Base-by-base conservation (phyloP, 2,113 vertebrate species). In the Silurus glanis region DNA sequence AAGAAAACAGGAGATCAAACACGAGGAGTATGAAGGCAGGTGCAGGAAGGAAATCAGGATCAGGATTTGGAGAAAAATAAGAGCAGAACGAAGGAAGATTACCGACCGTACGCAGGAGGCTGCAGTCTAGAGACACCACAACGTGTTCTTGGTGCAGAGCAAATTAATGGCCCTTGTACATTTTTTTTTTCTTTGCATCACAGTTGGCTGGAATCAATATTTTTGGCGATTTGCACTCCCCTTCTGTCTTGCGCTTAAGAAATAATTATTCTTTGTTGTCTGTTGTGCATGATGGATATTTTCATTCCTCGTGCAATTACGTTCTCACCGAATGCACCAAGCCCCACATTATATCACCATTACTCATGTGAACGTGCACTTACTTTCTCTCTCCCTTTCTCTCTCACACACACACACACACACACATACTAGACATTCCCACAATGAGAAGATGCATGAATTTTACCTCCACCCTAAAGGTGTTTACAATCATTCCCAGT, bases 211-310 rank as follows among this genome's bases (percentile, higher is more conserved):
- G 25, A 10, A 58, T 58, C n/a, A 45, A 37, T 78, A 55, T 80
- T 61, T 61, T 37, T 45, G 56, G 17, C 25, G 13, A 58, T 19
- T 79, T 58, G 53, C 62, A 28, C 47, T 69, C 19, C 25, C 2
- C 6, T 23, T 71, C 51, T 83, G n/a, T 21, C 25, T 37, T 83
- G 25, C 12, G 53, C 66, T 83, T 71, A 71, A 71, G 66, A 83
- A 71, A 21, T 56, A 71, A 37, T 83, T 72, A 83, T 37, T 37
- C 67, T 83, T 71, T 72, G 51, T 69, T 71, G 82, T 58, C 56
- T 47, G 28, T 61, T 45, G 37, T 37, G 4, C 28, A 58, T 55
- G 82, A 71, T 83, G 53, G 64, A 56, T 28, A 71, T 83, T 83
- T 58, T 49, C 49, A 83, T 55, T 67, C 13, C 64, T 69, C n/a